Conservation (phyloP, 1,140 invertebrate species). For the Euschistus heros region DNA sequence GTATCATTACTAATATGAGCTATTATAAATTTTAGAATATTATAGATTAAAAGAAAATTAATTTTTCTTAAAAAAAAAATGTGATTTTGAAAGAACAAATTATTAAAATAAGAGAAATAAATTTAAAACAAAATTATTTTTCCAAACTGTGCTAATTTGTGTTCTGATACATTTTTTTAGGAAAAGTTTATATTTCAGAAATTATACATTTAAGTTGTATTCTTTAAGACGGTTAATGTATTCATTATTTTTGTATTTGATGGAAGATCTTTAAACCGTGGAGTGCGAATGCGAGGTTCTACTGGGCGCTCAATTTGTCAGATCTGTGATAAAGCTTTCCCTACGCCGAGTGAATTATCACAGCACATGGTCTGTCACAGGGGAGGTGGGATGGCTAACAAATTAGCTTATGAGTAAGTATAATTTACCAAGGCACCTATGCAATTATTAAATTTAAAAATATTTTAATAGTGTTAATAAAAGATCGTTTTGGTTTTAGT, state of each 20-base stretch:
- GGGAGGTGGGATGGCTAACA: neutral
- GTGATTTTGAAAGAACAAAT: neutral
- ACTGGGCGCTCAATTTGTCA: neutral
- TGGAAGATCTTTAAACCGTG: neutral
- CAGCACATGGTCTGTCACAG: neutral
- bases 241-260: neutral
- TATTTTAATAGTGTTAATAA: too few species aligned
- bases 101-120: neutral
- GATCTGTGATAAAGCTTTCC: neutral
- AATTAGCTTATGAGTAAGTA: slow-evolving; percentile 8
- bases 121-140: neutral
- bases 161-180: neutral
- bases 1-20: too few species aligned
- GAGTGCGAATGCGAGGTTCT: neutral
- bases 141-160: neutral
- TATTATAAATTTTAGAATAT: too few species aligned
- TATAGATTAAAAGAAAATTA: too few species aligned
- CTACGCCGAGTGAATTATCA: neutral
- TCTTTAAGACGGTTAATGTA: neutral
- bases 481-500: too few species aligned
- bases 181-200: neutral
- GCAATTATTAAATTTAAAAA: too few species aligned
- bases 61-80: too few species aligned
- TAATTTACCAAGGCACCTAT: too few species aligned
- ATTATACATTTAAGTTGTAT: neutral